A percentile compares a stretch with the other conserved stretches of the same genome.
phyloP scores from a whole-genome alignment of 2,888 invertebrate species.

The Junonia oenone region DNA sequence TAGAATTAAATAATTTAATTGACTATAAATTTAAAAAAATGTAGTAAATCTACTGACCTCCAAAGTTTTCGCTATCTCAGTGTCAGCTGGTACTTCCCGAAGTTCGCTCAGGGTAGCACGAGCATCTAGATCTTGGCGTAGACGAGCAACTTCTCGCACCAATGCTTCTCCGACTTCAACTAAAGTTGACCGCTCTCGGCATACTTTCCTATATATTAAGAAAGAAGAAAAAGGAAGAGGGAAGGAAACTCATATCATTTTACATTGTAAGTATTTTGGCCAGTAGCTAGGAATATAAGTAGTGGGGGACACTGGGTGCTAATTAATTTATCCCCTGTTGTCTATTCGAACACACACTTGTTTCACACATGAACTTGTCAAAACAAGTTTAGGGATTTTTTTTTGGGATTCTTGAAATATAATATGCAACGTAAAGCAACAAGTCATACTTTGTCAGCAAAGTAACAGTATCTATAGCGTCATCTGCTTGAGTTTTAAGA shows the following conservation, averaged over 20 bases:
- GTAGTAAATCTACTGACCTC: conserved; percentile 40
- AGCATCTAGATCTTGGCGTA: conserved; percentile 53
- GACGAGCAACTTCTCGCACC: conserved; percentile 57
- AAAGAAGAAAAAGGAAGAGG: too few species aligned
- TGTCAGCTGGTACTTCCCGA: conserved; percentile 39
- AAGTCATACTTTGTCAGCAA: conserved; percentile 53
- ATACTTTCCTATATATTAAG: conserved; percentile 56
- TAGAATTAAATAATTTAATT: too few species aligned
- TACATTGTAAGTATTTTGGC: too few species aligned
- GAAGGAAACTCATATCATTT: too few species aligned
- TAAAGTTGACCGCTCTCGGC: conserved; percentile 53
- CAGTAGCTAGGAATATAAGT: too few species aligned
- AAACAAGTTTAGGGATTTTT: too few species aligned
- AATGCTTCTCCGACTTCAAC: conserved; percentile 58
- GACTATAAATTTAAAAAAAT: too few species aligned
- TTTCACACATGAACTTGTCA: too few species aligned
- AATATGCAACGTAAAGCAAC: neutral
- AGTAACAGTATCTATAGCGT: conserved; percentile 48
- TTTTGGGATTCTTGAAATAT: too few species aligned
- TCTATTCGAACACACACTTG: too few species aligned
- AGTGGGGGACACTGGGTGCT: too few species aligned
- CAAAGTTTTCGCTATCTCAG: conserved; percentile 39
- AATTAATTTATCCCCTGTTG: too few species aligned
- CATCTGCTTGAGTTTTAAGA: conserved; percentile 51
- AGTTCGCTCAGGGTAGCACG: conserved; percentile 41